phyloP scores from a whole-genome alignment of 1,140 invertebrate species.

The Rhysida immarginata region DNA sequence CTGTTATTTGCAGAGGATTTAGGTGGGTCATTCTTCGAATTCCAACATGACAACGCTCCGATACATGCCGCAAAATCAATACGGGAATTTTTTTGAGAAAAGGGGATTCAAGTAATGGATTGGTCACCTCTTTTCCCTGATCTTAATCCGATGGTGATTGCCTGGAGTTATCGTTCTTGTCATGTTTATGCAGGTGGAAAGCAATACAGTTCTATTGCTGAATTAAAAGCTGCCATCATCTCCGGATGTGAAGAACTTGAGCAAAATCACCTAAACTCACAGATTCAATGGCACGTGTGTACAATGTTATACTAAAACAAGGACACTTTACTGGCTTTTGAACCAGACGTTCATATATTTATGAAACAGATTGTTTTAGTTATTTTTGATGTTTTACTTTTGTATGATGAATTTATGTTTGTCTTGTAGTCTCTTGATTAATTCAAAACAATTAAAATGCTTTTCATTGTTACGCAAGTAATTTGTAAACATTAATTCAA shows the following conservation, averaged over 20 bases:
- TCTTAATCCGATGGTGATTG: slow-evolving; percentile 29
- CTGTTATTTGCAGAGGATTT: slow-evolving; percentile 2
- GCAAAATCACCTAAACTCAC: neutral
- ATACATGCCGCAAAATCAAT: slow-evolving; percentile 22
- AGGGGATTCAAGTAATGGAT: slow-evolving; percentile 18
- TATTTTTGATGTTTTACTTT: neutral
- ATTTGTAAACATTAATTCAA: no score
- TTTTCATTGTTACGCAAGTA: no score
- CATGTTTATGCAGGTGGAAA: slow-evolving; percentile 11
- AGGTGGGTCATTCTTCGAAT: slow-evolving; percentile 9
- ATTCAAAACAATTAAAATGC: no score
- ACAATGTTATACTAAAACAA: neutral
- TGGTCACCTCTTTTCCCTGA: slow-evolving; percentile 28
- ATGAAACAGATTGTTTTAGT: neutral
- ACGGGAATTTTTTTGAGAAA: slow-evolving; percentile 18
- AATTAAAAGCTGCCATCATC: slow-evolving; percentile 5
- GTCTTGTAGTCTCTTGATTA: no score
- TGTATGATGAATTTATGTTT: no score
- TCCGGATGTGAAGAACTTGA: neutral
- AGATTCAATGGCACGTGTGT: neutral
- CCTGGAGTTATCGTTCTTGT: slow-evolving; percentile 22
- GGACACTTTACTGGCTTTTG: neutral
- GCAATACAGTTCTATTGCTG: neutral
- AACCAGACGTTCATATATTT: neutral
- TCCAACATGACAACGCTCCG: slow-evolving; percentile 28